Evolutionary conservation across 2,797 vertebrate species (phyloP), one percentile per base, ranked within the genome.

Genomic region (Pipistrellus pygmaeus): DNA sequence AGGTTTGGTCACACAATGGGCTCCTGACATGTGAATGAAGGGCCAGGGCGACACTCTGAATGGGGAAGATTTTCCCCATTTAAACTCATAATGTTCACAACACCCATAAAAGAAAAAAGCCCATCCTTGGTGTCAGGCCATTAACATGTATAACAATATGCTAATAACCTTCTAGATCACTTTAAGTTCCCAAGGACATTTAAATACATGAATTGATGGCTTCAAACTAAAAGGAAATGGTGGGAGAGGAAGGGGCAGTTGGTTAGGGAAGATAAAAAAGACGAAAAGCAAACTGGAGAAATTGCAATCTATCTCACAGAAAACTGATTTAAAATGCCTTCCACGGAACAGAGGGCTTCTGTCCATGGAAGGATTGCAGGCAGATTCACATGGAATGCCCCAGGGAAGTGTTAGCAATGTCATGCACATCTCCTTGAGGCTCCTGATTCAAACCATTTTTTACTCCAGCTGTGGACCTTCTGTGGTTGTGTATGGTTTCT

Each of bases 91-190:
- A 91, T 87, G 96, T 96, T 96, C 97, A 93, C 27, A 88, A 92
- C 91, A 95, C 51, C n/a, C 90, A 95, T 93, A 85, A 97, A 97
- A 97, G 95, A 95, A 88, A 44, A 96, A 97, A 92, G 91, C 93
- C 62, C 92, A 97, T 89, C 95, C 86, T 96, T 89, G 62, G 32
- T 80, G 94, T 97, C 95, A 96, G 46, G 91, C 86, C 92, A 95
- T 80, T 97, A 94, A 89, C 93, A 96, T 95, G 88, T 94, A 93
- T 73, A 97, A 97, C 68, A 92, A 85, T 96, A 97, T 95, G 96
- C 96, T 97, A 98, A 98, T 93, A 96, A 96, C 82, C 64, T 96
- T 92, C 89, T 77, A 97, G 96, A 95, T 92, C 96, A 93, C 90
- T 96, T 95, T 97, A 88, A 91, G 93, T 95, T 95, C 82, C 76